Percentiles rank a stretch among this genome's conserved stretches.
phyloP scores from a whole-genome alignment of 2,797 vertebrate genomes.

The Anguilla marmorata region DNA sequence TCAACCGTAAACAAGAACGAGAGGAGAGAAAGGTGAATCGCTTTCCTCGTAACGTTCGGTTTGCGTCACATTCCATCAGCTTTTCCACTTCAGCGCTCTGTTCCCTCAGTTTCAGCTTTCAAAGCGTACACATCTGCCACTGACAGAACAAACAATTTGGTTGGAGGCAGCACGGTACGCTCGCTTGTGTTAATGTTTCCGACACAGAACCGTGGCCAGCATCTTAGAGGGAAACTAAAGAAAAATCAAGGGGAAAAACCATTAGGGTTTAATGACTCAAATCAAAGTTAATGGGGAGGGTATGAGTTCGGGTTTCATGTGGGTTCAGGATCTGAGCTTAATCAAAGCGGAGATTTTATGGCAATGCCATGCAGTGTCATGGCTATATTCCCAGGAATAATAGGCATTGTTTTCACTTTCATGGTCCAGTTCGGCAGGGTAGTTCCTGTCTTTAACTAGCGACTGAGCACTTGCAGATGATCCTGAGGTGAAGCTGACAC shows the following conservation, averaged over 20 bases:
- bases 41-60: background rate
- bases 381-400: conserved; percentile 33
- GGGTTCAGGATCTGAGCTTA: conserved; percentile 25
- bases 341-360: conserved; percentile 39
- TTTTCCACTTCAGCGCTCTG: background rate
- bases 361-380: background rate
- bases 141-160: conserved; percentile 29
- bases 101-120: conserved; percentile 23
- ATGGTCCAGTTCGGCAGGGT: conserved; percentile 17
- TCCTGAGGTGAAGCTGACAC: background rate
- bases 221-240: conserved; percentile 44
- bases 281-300: conserved; percentile 11
- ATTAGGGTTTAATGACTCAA: conserved; percentile 30
- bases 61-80: background rate
- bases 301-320: conserved; percentile 51
- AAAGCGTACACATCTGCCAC: conserved; percentile 40
- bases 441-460: background rate
- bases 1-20: conserved; percentile 47
- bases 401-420: conserved; percentile 41
- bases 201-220: conserved; percentile 51
- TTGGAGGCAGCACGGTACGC: conserved; percentile 18
- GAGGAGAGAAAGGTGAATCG: conserved; percentile 46
- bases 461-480: background rate
- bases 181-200: conserved; percentile 45
- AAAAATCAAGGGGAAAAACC: conserved; percentile 43